Percentiles rank a stretch among this genome's conserved stretches.
phyloP scores from a whole-genome alignment of 2,113 vertebrate species.

The Hydropotes inermis region DNA sequence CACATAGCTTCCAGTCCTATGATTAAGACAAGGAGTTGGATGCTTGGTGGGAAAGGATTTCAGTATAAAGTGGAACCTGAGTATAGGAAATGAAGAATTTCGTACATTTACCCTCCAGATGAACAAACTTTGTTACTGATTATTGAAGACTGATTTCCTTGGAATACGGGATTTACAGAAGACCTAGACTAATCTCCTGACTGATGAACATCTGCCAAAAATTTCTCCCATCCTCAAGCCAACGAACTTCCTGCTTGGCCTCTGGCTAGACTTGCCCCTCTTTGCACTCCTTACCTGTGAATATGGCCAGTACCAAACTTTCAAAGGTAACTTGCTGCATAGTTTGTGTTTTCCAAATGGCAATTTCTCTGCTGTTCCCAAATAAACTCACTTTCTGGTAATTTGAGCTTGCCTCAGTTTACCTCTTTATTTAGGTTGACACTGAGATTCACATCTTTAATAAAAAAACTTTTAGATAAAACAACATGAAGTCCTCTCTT shows the following conservation, averaged over 20 bases:
- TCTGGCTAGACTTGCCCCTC: background rate
- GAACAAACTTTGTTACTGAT: background rate
- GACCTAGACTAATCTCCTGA: background rate
- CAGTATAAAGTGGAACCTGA: background rate
- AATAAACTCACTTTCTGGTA: background rate
- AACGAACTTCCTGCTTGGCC: background rate
- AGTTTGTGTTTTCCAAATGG: background rate
- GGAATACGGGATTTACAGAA: too few relatives aligned
- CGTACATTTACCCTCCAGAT: background rate
- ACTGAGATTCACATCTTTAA: background rate
- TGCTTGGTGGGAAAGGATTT: background rate
- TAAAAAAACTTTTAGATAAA: conserved; percentile 19
- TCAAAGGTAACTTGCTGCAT: background rate
- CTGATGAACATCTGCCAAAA: background rate
- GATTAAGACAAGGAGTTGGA: background rate
- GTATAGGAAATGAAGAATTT: background rate
- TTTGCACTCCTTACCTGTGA: background rate
- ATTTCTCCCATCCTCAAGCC: background rate
- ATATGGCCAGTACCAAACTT: background rate
- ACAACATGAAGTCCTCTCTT: background rate
- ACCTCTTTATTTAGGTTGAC: background rate
- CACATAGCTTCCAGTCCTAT: background rate
- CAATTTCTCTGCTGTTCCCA: background rate
- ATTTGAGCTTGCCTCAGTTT: background rate
- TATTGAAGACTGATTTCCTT: background rate